Base-by-base conservation (phyloP, 2,113 vertebrate genomes). In the Corythoichthys haematopterus region DNA sequence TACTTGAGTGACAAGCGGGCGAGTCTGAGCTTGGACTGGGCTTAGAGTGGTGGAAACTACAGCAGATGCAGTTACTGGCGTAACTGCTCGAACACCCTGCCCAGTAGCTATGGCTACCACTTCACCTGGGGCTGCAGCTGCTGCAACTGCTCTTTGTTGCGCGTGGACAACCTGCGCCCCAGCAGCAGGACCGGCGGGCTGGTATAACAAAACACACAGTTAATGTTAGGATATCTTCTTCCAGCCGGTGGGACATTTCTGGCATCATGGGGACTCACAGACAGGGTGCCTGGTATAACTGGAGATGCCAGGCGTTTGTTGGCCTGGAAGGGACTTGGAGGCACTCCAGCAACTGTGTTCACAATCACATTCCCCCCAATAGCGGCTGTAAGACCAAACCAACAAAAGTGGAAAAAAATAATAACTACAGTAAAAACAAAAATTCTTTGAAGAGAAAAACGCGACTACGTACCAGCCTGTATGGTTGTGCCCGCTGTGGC, bases 311-410 rank as follows among this genome's bases (percentile, higher is more conserved):
- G 89, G 1, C 96, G 94, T 77, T 99, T 98, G 90, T 95, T 98
- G 65, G 94, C 91, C 84, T 97, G 96, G 88, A 98, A 99, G 55
- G 95, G 93, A 52, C 93, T 93, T 9, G 92, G 91, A 38, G 95
- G 88, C 52, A 98, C 94, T 11, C 97, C 95, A 6, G 95, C 91
- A 4, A 96, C 93, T 0, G 96, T 96, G 86, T 96, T 98, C 73
- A 98, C 93, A 0, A 98, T 95, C 69, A 97, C 93, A 35, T 98
- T 98, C 35, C 97, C 97, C n/a, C 94, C 93, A 64, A 98, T 95
- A 0, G 95, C 91, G 63, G 95, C 95, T 95, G 90, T 15, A 66
- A 65, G 12, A 74, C 14, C 35, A 62, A 38, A 68, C 35, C 88
- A 63, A 87, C 20, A 2, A 3, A 8, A 8, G 40, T 43, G 3